phyloP scores from a whole-genome alignment of 2,113 vertebrate genomes.

The Pteruthius melanotis region DNA sequence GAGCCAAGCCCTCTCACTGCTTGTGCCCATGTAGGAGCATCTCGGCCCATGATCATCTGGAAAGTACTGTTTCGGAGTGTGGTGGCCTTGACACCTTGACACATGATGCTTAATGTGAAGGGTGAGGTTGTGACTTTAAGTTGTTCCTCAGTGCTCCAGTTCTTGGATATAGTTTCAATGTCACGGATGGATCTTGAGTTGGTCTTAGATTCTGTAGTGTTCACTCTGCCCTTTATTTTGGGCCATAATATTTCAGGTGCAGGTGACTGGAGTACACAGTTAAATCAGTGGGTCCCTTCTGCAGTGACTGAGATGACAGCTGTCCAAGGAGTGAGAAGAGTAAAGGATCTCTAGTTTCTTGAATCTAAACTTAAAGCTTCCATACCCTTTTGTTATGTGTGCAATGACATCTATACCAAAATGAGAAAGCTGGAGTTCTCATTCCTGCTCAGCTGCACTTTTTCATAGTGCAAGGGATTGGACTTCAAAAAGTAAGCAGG shows the following conservation, averaged over 20 bases:
- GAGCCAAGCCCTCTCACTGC: not conserved
- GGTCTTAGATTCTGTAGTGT: not conserved
- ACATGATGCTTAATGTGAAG: too few relatives aligned
- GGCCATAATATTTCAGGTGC: not conserved
- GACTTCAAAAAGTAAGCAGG: not conserved
- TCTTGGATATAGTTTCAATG: not conserved
- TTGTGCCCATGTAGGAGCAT: not conserved
- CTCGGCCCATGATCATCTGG: not conserved
- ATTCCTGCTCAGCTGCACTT: not conserved
- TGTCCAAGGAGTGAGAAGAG: not conserved
- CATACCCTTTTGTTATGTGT: not conserved
- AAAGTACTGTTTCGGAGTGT: not conserved
- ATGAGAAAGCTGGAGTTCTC: not conserved
- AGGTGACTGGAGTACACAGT: not conserved
- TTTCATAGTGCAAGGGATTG: not conserved
- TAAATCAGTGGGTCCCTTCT: not conserved
- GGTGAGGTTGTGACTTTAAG: not conserved
- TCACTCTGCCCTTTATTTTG: not conserved
- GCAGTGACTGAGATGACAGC: not conserved
- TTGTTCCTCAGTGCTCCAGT: not conserved
- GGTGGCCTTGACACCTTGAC: not conserved
- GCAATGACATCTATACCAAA: not conserved
- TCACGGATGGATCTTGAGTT: not conserved
- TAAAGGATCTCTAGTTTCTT: not conserved
- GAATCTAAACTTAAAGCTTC: not conserved